phyloP scores from a whole-genome alignment of 2,797 vertebrate genomes.

The Ambastaia sidthimunki region DNA sequence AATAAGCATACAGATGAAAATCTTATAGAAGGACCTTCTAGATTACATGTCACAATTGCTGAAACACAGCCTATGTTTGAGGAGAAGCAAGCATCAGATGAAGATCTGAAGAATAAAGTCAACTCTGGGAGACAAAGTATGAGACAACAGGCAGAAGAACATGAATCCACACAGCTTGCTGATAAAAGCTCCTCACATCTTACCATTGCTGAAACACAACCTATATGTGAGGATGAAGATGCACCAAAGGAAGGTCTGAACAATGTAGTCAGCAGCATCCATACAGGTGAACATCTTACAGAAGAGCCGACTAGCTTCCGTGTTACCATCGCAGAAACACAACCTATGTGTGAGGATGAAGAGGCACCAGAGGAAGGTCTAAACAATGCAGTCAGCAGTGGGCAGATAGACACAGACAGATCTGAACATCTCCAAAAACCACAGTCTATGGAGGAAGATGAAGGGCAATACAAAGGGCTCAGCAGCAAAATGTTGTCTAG shows the following conservation, averaged over 20 bases:
- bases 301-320: neutral
- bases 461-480: conserved; percentile 9
- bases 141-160: neutral
- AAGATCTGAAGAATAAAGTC: neutral
- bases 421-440: neutral
- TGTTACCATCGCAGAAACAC: conserved; percentile 22
- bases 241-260: neutral
- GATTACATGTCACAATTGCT: neutral
- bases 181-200: neutral
- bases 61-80: conserved; percentile 58
- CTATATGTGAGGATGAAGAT: conserved; percentile 26
- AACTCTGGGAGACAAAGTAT: neutral
- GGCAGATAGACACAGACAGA: neutral
- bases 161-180: neutral
- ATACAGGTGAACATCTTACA: neutral
- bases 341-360: conserved; percentile 54
- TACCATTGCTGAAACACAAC: conserved; percentile 37
- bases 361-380: neutral
- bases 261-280: neutral
- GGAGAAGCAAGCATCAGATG: neutral
- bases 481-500: neutral
- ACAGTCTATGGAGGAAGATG: conserved; percentile 18
- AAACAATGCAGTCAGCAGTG: neutral
- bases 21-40: neutral
- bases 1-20: neutral